Evolutionary conservation across 2,888 invertebrate genomes (phyloP).

Genomic region (Lycia hirtaria): DNA sequence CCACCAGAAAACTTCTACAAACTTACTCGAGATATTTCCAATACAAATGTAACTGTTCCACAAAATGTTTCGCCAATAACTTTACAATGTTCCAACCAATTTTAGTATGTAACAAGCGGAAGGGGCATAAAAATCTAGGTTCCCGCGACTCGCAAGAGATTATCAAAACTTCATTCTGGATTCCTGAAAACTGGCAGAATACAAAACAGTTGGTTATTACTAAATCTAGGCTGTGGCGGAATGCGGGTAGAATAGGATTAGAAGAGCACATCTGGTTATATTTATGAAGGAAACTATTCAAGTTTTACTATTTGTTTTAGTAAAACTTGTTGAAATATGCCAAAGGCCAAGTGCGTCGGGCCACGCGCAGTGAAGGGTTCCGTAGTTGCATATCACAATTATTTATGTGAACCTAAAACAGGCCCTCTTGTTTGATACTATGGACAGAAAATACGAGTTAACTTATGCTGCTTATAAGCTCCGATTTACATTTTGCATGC

Average conservation of each 20-base stretch:
- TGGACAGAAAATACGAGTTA: too few species aligned
- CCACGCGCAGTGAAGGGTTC: too few species aligned
- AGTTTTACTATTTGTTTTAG: background rate
- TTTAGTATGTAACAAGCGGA: slow-evolving; percentile 19
- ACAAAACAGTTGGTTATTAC: slow-evolving; percentile 4
- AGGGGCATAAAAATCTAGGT: slow-evolving; percentile 16
- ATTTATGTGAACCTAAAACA: too few species aligned
- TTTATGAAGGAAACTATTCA: background rate
- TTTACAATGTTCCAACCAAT: slow-evolving; percentile 13
- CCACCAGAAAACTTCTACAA: background rate
- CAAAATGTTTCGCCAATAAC: slow-evolving; percentile 17
- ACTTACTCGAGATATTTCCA: background rate
- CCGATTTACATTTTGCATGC: too few species aligned
- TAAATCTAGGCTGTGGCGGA: slow-evolving; percentile 17
- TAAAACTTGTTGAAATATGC: background rate
- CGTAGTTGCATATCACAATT: too few species aligned
- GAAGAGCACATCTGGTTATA: background rate
- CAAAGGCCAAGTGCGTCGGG: too few species aligned
- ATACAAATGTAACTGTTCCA: background rate
- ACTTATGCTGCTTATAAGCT: too few species aligned
- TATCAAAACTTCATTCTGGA: slow-evolving; percentile 12
- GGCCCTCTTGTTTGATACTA: too few species aligned
- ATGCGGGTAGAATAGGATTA: slow-evolving; percentile 2
- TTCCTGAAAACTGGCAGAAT: slow-evolving; percentile 12
- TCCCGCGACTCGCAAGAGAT: background rate